Conservation (phyloP, 2,888 invertebrate genomes). For the Heteropelma amictum region DNA sequence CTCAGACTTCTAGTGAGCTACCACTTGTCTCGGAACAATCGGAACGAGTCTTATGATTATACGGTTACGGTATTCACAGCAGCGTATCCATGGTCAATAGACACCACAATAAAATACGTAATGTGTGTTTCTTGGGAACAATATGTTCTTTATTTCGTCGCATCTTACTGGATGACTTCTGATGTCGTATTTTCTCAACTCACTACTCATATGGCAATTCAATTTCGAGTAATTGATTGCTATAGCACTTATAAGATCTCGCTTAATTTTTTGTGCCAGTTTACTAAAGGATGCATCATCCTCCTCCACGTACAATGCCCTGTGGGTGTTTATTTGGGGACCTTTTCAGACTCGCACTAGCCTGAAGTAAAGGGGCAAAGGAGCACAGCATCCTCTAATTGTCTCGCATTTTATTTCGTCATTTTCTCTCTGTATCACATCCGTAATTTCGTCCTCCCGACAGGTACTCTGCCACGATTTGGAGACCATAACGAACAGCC, state of each 20-base stretch:
- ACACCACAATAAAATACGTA: conserved; percentile 16
- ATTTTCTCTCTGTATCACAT: too few relatives aligned
- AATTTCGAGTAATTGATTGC: conserved; percentile 46
- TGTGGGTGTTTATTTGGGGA: too few relatives aligned
- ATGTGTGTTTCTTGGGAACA: conserved; percentile 47
- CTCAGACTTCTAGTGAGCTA: background rate
- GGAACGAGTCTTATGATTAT: conserved; percentile 28
- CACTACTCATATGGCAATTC: conserved; percentile 45
- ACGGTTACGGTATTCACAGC: conserved; percentile 35
- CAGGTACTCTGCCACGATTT: background rate
- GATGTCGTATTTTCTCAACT: conserved; percentile 47
- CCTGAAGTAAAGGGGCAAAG: too few relatives aligned
- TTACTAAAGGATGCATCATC: too few relatives aligned
- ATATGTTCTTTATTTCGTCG: conserved; percentile 24
- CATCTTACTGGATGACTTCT: conserved; percentile 40
- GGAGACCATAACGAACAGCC: background rate
- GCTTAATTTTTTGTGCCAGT: too few relatives aligned
- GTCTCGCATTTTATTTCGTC: too few relatives aligned
- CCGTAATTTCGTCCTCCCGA: background rate
- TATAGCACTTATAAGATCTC: too few relatives aligned
- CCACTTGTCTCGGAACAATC: background rate
- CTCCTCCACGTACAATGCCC: too few relatives aligned
- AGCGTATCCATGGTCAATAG: conserved; percentile 41
- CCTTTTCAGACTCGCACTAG: too few relatives aligned
- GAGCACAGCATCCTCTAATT: too few relatives aligned